These are phyloP conservation scores for Deilephila elpenor DNA, from an alignment of 2,888 invertebrate genomes.

Conservation along the genomic window DNA sequence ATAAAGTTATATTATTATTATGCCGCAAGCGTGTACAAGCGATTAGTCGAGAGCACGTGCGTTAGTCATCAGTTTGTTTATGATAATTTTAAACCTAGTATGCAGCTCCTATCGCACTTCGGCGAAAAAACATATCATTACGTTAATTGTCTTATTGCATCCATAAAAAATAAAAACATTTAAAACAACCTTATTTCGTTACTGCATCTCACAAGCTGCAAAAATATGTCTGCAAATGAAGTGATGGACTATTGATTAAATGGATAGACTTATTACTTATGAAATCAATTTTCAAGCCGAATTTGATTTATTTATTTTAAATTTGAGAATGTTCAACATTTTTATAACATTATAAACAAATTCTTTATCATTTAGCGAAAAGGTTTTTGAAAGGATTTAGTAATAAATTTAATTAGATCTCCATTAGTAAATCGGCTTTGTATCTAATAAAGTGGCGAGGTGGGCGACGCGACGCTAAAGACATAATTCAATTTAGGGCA, in stretches of 20 bases:
- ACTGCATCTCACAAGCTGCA: too few species aligned
- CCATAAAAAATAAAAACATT: not conserved
- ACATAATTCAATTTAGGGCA: slow-evolving; percentile 20
- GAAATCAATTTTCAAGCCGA: too few species aligned
- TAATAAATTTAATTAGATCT: not conserved
- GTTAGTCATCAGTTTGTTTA: not conserved
- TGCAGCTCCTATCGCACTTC: too few species aligned
- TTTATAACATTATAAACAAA: not conserved
- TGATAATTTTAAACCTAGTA: slow-evolving; percentile 2
- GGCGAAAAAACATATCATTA: not conserved
- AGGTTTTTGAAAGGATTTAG: not conserved
- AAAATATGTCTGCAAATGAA: too few species aligned
- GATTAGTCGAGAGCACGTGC: not conserved
- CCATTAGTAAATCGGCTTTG: slow-evolving; percentile 8
- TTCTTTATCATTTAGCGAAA: not conserved
- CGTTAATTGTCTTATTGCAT: not conserved
- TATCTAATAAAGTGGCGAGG: slow-evolving; percentile 3
- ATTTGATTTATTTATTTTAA: too few species aligned
- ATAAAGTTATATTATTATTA: not conserved
- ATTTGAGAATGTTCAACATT: too few species aligned
- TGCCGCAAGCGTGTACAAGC: not conserved
- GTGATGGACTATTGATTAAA: too few species aligned
- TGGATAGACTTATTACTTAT: too few species aligned
- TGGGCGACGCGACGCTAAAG: slow-evolving; percentile 2
- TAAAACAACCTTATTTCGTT: not conserved